Evolutionary conservation across 1,140 invertebrate genomes (phyloP).

Genomic region (Trinorchestia longiramus): DNA sequence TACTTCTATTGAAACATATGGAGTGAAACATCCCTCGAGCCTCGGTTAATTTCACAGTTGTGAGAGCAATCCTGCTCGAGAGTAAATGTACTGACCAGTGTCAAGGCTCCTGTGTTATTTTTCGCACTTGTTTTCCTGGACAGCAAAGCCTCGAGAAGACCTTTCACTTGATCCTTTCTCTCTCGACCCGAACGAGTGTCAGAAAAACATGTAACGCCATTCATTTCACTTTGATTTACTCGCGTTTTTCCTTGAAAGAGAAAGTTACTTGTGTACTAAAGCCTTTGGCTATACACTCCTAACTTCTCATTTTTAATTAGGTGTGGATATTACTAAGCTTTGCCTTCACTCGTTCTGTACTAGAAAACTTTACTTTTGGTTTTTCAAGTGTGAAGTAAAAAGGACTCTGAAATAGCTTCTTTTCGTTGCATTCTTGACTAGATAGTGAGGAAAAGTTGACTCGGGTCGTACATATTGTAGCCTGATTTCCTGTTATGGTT

Average conservation of each 20-base stretch:
- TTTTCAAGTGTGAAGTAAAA: not conserved
- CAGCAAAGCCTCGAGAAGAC: not conserved
- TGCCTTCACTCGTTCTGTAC: not conserved
- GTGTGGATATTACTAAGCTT: not conserved
- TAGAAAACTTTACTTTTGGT: not conserved
- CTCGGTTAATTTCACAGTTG: not conserved
- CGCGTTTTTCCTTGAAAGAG: not conserved
- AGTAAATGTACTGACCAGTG: not conserved
- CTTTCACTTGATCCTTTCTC: not conserved
- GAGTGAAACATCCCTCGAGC: not conserved
- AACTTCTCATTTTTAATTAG: not conserved
- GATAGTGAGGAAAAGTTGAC: not conserved
- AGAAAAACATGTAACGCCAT: not conserved
- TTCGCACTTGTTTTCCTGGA: not conserved
- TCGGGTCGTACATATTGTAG: not conserved
- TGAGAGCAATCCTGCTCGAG: not conserved
- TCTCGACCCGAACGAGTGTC: not conserved
- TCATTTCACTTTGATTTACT: not conserved
- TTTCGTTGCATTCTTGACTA: not conserved
- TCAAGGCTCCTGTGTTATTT: not conserved
- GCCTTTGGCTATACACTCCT: not conserved
- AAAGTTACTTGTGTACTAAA: not conserved
- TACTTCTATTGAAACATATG: not conserved
- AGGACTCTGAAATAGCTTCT: not conserved
- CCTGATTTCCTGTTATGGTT: not conserved